Evolutionary conservation across 2,888 invertebrate species (phyloP).

Genomic region (Salpingus planirostris): DNA sequence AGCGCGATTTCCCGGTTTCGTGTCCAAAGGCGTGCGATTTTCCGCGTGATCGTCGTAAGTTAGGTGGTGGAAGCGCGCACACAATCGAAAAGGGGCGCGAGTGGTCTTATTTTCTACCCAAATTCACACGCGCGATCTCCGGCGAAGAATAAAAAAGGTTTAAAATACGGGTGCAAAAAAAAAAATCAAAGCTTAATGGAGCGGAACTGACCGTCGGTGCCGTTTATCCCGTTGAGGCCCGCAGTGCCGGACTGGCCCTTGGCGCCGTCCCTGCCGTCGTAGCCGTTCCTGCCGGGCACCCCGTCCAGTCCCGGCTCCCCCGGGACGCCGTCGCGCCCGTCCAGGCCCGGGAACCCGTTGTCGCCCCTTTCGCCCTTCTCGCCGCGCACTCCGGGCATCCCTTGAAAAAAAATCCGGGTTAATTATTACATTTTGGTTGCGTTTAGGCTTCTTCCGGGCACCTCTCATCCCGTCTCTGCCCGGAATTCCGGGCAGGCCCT

Average conservation of each 20-base stretch:
- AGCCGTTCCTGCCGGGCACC: conserved; percentile 75
- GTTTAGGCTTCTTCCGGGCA: too few relatives aligned
- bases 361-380: conserved; percentile 53
- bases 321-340: conserved; percentile 82
- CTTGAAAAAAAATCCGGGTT: neutral
- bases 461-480: conserved; percentile 49
- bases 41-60: too few relatives aligned
- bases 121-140: too few relatives aligned
- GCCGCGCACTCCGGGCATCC: conserved; percentile 27
- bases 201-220: conserved; percentile 46
- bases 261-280: conserved; percentile 61
- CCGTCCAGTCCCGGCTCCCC: conserved; percentile 88
- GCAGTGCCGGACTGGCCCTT: conserved; percentile 68
- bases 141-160: too few relatives aligned
- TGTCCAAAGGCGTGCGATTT: too few relatives aligned
- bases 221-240: conserved; percentile 55
- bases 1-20: too few relatives aligned
- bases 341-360: conserved; percentile 63
- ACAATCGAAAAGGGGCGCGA: too few relatives aligned
- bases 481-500: conserved; percentile 54
- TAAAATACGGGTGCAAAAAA: too few relatives aligned
- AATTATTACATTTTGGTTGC: neutral
- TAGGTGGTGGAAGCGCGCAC: too few relatives aligned
- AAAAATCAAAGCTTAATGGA: too few relatives aligned
- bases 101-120: too few relatives aligned